These are phyloP conservation scores for Linnaemya tessellans DNA, from an alignment of 2,888 invertebrate species.

Conservation along the genomic window DNA sequence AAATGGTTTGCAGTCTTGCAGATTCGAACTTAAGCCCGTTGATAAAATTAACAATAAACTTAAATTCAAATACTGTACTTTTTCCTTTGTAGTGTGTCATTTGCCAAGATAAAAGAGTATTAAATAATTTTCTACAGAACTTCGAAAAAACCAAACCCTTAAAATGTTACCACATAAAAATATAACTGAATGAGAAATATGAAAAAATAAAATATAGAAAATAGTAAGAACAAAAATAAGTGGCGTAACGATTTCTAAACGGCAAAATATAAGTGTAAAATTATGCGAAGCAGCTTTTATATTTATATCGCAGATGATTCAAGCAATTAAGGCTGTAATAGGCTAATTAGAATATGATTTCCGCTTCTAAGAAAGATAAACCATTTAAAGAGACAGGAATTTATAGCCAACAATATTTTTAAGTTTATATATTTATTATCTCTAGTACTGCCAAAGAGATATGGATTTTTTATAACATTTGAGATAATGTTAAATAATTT, in stretches of 20 bases:
- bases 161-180: not conserved
- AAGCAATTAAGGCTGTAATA: constrained; percentile 14
- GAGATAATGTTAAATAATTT: too few species aligned
- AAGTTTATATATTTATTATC: not conserved
- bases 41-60: too few species aligned
- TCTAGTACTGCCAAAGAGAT: not conserved
- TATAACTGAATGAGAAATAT: too few species aligned
- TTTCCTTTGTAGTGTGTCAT: too few species aligned
- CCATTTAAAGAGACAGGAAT: not conserved
- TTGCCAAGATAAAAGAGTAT: too few species aligned
- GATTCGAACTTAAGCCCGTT: too few species aligned
- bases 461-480: too few species aligned
- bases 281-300: constrained; percentile 14
- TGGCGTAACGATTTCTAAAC: not conserved
- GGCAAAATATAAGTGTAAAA: constrained; percentile 4
- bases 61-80: too few species aligned
- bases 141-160: not conserved
- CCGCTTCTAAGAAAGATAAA: not conserved
- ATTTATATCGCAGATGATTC: constrained; percentile 31
- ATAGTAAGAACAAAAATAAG: not conserved
- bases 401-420: not conserved
- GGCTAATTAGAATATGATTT: constrained; percentile 31
- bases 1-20: too few species aligned
- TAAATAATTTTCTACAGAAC: too few species aligned
- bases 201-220: not conserved